Percentiles rank a stretch among this genome's conserved stretches.
Evolutionary conservation across 2,888 invertebrate species (phyloP).

Genomic region (Anthrax anthrax): DNA sequence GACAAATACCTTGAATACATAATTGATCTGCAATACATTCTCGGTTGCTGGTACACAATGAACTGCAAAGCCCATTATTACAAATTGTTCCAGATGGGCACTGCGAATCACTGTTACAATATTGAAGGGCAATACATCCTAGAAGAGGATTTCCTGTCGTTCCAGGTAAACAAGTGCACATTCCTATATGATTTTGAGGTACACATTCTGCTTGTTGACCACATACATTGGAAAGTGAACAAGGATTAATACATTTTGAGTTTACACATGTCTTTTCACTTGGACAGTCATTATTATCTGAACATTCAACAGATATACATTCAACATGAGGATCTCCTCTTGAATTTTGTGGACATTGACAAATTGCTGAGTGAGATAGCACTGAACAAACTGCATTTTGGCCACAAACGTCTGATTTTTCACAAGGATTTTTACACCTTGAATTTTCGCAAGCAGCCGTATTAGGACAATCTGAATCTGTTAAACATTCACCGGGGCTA

Average conservation of each 20-base stretch:
- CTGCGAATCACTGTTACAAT: conserved; percentile 64
- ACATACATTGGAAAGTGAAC: conserved; percentile 65
- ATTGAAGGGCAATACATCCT: conserved; percentile 70
- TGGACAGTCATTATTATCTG: conserved; percentile 61
- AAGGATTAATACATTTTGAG: conserved; percentile 68
- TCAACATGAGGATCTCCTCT: conserved; percentile 59
- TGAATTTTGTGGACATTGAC: conserved; percentile 60
- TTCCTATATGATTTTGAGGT: conserved; percentile 61
- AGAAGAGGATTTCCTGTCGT: conserved; percentile 75
- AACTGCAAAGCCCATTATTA: conserved; percentile 62
- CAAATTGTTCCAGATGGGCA: conserved; percentile 77
- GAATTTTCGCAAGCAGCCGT: conserved; percentile 61
- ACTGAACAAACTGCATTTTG: conserved; percentile 60
- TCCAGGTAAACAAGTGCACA: conserved; percentile 72
- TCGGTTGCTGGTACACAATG: conserved; percentile 62
- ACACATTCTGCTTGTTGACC: conserved; percentile 66
- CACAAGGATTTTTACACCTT: conserved; percentile 66
- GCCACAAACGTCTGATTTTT: conserved; percentile 50
- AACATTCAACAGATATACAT: conserved; percentile 63
- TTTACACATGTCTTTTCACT: conserved; percentile 59
- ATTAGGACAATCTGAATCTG: conserved; percentile 64
- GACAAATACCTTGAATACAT: conserved; percentile 74
- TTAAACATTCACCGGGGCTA: conserved; percentile 67
- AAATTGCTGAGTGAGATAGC: conserved; percentile 51
- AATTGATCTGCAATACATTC: conserved; percentile 77